Conservation (phyloP, 1,140 invertebrate genomes). For the Teleogryllus occipitalis region DNA sequence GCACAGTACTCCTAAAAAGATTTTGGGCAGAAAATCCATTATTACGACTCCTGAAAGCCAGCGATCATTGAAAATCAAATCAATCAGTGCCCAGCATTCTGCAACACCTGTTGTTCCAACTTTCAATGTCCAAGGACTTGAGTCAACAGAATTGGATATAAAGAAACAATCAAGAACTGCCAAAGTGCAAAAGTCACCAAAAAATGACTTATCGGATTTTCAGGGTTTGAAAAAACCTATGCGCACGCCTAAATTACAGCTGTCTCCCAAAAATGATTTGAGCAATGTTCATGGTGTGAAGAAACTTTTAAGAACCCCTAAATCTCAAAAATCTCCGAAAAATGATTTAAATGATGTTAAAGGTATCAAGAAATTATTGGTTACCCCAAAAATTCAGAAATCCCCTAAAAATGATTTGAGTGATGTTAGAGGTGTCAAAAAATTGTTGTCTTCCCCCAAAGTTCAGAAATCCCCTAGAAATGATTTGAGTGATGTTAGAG, state of each 20-base stretch:
- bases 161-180: background rate
- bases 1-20: no score
- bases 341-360: slow-evolving; percentile 12
- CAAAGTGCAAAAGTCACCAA: background rate
- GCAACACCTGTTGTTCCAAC: background rate
- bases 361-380: background rate
- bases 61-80: no score
- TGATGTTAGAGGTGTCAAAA: slow-evolving; percentile 24
- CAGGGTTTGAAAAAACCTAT: slow-evolving; percentile 32
- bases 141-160: background rate
- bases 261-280: slow-evolving; percentile 13
- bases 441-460: slow-evolving; percentile 28
- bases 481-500: slow-evolving; percentile 36
- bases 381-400: background rate
- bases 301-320: slow-evolving; percentile 3
- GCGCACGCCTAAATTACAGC: slow-evolving; percentile 7
- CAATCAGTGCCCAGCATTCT: background rate
- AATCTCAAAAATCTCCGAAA: background rate
- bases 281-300: slow-evolving; percentile 6
- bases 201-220: slow-evolving; percentile 29
- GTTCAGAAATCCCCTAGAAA: slow-evolving; percentile 28
- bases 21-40: no score
- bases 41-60: no score
- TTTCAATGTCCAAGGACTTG: background rate
- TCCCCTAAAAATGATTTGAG: background rate